Evolutionary conservation across 2,113 vertebrate genomes (phyloP), one percentile per base, ranked within the genome.

Genomic region (Datnioides undecimradiatus): DNA sequence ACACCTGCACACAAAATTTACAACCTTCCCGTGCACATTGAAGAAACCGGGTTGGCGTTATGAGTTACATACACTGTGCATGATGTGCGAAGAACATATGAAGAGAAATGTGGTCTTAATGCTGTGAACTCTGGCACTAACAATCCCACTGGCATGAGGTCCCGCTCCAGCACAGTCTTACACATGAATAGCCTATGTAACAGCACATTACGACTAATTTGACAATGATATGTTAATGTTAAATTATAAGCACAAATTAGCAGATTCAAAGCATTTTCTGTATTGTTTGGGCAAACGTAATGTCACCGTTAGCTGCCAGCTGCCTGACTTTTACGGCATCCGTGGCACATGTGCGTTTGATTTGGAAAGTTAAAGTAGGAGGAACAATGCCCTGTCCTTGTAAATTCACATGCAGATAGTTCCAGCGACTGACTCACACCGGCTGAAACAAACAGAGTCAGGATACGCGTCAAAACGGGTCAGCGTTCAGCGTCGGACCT

Each of bases 391-490:
- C n/a, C 38, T 46, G 10, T 45, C n/a, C 40, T 52, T 85, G 52
- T 72, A 81, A 73, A 78, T 43, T 55, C 70, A 55, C 25, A 34
- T 68, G 54, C 25, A 46, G 29, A n/a, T 14, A 19, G 6, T 31
- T 60, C 80, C 77, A 81, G 55, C 16, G 25, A 57, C 46, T 78
- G 73, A 81, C 77, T 80, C 83, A 78, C 54, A 9, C 41, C 16
- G 55, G n/a, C 41, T 14, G 55, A 59, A 71, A 54, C 45, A 72
- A 80, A 80, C 33, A 41, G 43, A 49, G 38, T 40, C 34, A 14
- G 29, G 14, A 51, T 43, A 62, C 55, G 25, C 73, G 70, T 60
- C 48, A 62, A 55, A 69, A 65, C n/a, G 13, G 19, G 12, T 70
- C 27, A 41, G 5, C 41, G 54, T 69, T 36, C 58, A n/a, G 29